Conservation (phyloP, 2,113 vertebrate genomes). For the Bos javanicus region DNA sequence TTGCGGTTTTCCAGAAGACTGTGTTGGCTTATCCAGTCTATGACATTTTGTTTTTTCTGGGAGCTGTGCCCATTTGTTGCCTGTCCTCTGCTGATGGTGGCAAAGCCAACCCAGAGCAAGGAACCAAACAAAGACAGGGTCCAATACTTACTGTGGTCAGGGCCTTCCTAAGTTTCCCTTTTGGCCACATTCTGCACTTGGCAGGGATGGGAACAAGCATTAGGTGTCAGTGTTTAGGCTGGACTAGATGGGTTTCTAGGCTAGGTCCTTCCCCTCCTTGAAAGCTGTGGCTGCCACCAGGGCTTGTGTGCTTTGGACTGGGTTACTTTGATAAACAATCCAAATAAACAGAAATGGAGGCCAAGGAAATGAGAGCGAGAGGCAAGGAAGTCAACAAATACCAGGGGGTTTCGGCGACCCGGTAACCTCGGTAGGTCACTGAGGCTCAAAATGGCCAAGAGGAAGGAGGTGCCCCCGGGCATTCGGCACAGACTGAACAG, state of each 20-base stretch:
- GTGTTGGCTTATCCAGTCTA: neutral
- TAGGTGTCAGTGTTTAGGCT: neutral
- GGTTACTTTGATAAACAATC: neutral
- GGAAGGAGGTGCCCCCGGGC: neutral
- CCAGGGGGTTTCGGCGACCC: neutral
- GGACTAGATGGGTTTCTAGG: neutral
- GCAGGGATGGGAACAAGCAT: neutral
- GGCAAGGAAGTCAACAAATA: neutral
- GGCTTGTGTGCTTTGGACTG: neutral
- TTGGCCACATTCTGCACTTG: neutral
- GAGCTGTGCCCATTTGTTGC: neutral
- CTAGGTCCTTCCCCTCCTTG: neutral
- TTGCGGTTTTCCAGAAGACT: neutral
- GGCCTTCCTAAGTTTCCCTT: neutral
- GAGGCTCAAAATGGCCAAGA: neutral
- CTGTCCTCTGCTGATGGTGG: neutral
- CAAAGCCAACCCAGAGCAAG: neutral
- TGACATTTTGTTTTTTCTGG: neutral
- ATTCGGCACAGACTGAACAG: rapidly evolving
- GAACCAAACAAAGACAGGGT: neutral
- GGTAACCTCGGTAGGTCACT: neutral
- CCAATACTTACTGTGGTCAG: neutral
- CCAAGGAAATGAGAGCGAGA: neutral
- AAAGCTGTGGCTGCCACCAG: neutral
- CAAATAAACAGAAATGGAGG: neutral